Conservation (phyloP, 1,140 invertebrate species). For the Anagrus nilaparvatae region DNA sequence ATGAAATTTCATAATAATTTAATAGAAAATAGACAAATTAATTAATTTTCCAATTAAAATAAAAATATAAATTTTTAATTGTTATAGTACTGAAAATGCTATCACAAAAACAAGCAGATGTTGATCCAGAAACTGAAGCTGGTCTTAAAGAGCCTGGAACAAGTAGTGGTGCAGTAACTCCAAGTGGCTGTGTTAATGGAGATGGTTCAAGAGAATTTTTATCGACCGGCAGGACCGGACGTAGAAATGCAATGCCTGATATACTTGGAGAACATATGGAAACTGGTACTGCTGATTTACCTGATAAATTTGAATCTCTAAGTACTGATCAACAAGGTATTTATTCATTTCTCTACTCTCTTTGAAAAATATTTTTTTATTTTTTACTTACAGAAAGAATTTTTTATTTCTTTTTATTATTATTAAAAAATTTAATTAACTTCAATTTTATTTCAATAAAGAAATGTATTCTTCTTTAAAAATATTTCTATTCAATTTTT, state of each 20-base stretch:
- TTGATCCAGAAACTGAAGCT: conserved; percentile 31
- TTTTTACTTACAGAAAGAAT: no score
- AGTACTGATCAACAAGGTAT: conserved; percentile 45
- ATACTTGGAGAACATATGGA: conserved; percentile 55
- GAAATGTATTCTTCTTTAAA: no score
- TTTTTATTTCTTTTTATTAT: no score
- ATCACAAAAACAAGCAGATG: conserved; percentile 30
- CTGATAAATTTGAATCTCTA: conserved; percentile 54
- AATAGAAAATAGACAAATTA: no score
- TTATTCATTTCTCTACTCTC: no score
- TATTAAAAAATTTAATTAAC: no score
- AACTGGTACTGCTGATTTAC: conserved; percentile 58
- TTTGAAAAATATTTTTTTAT: no score
- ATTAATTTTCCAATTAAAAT: no score
- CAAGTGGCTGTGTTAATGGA: conserved; percentile 27
- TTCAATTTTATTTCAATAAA: no score
- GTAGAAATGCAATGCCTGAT: conserved; percentile 69
- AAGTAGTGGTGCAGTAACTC: conserved; percentile 24
- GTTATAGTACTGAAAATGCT: conserved; percentile 36
- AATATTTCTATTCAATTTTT: conserved; percentile 6
- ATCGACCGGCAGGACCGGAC: conserved; percentile 64
- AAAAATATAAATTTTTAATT: no score
- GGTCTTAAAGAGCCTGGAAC: conserved; percentile 24
- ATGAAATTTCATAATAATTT: no score
- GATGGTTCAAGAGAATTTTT: conserved; percentile 56